Percentiles rank a stretch among this genome's conserved stretches.
Evolutionary conservation across 2,797 vertebrate genomes (phyloP).

Genomic region (Margarornis squamiger): DNA sequence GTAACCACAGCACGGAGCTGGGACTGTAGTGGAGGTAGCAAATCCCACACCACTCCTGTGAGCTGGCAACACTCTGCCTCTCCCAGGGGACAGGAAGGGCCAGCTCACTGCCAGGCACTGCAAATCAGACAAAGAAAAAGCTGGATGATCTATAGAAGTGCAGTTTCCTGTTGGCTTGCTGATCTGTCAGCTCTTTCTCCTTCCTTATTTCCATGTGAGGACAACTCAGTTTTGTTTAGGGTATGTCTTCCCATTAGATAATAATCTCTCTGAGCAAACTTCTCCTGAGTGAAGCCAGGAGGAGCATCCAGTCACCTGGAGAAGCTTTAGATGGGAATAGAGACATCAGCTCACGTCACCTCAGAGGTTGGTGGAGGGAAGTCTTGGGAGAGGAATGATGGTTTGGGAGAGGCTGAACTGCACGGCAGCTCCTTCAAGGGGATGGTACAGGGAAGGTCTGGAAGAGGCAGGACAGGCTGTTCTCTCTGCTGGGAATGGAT

Average conservation of each 20-base stretch:
- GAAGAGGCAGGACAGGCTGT: not conserved
- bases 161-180: not conserved
- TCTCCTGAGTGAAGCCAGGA: not conserved
- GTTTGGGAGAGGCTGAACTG: not conserved
- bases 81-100: not conserved
- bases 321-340: not conserved
- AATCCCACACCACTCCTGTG: not conserved
- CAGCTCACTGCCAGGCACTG: not conserved
- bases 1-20: not conserved
- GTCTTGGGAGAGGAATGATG: not conserved
- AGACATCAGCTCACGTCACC: rapidly evolving
- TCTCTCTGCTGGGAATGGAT: not conserved
- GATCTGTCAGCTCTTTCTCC: not conserved
- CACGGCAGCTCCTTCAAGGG: rapidly evolving
- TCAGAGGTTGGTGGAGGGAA: not conserved
- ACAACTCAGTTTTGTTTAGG: not conserved
- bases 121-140: not conserved
- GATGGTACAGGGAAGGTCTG: not conserved
- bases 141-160: not conserved
- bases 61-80: not conserved
- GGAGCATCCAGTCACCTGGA: not conserved
- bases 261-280: not conserved
- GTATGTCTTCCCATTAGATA: not conserved
- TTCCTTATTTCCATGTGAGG: not conserved
- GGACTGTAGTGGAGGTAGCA: not conserved